A percentile compares a stretch with the other conserved stretches of the same genome.
phyloP scores from a whole-genome alignment of 2,113 vertebrate species.

The Crocuta crocuta region DNA sequence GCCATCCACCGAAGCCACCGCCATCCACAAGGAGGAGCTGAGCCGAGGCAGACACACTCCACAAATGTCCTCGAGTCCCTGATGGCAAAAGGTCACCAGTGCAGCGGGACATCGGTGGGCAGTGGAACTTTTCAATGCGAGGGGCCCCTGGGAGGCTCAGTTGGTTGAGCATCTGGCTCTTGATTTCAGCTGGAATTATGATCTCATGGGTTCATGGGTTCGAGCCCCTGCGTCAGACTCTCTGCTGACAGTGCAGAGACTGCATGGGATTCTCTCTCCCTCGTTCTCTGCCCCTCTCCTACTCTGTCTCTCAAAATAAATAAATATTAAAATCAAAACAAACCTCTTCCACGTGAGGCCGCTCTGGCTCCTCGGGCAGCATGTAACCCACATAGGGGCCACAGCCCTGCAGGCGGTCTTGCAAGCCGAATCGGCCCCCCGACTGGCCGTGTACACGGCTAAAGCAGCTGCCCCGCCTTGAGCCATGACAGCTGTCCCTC shows the following conservation, averaged over 20 bases:
- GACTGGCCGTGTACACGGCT: no score
- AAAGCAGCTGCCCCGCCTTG: background rate
- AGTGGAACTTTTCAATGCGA: background rate
- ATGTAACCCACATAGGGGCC: background rate
- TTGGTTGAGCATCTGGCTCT: no score
- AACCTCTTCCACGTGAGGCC: background rate
- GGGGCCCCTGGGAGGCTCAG: no score
- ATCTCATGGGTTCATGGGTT: no score
- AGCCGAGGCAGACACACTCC: background rate
- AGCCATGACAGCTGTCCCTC: background rate
- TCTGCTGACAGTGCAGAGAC: no score
- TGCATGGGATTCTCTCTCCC: no score
- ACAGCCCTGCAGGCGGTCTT: background rate
- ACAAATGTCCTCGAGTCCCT: accelerated
- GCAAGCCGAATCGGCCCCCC: accelerated
- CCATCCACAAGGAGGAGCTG: background rate
- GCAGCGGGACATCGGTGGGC: background rate
- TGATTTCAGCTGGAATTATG: no score
- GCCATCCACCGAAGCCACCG: accelerated
- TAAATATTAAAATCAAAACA: no score
- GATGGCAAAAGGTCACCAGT: background rate
- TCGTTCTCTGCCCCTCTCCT: no score
- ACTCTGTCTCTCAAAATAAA: no score
- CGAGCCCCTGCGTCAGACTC: no score
- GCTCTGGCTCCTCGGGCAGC: background rate